Evolutionary conservation across 2,113 vertebrate genomes (phyloP).

Genomic region (Acanthochromis polyacanthus): DNA sequence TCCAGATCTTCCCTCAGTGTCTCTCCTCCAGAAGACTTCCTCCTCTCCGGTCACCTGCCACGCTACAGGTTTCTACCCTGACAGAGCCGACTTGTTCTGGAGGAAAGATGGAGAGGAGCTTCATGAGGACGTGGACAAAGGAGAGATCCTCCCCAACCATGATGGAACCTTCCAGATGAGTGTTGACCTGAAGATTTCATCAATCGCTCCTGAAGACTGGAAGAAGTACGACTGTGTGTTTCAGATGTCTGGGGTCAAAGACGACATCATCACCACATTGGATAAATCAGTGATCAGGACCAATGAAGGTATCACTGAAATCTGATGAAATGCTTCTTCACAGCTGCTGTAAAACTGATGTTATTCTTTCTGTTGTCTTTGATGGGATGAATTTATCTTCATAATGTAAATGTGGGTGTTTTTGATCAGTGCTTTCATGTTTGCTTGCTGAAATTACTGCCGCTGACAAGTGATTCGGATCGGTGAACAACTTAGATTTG

Average conservation of each 20-base stretch:
- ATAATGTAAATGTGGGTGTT: too few relatives aligned
- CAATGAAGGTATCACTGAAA: not conserved
- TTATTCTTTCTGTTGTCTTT: too few relatives aligned
- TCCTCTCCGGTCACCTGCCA: slow-evolving; percentile 56
- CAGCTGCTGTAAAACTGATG: too few relatives aligned
- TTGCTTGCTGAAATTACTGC: too few relatives aligned
- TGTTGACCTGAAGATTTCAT: not conserved
- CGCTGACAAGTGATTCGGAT: too few relatives aligned
- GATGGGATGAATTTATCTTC: too few relatives aligned
- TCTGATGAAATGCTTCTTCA: too few relatives aligned
- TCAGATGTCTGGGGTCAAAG: not conserved
- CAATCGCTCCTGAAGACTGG: slow-evolving; percentile 10
- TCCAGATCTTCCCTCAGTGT: slow-evolving; percentile 39
- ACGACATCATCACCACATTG: not conserved
- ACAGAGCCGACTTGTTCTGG: slow-evolving; percentile 6
- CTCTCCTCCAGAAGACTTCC: slow-evolving; percentile 59
- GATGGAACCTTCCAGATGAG: slow-evolving; percentile 53
- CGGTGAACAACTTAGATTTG: too few relatives aligned
- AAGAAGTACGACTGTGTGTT: slow-evolving; percentile 31
- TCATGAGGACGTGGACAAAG: not conserved
- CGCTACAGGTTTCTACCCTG: slow-evolving; percentile 58
- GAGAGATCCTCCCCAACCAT: slow-evolving; percentile 53
- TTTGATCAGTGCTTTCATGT: too few relatives aligned
- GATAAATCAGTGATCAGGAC: not conserved
- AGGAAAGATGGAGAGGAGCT: not conserved